Percentiles rank a stretch among this genome's conserved stretches.
These are phyloP conservation scores for Sorex araneus DNA, from an alignment of 2,113 vertebrate genomes.

Conservation along the genomic window DNA sequence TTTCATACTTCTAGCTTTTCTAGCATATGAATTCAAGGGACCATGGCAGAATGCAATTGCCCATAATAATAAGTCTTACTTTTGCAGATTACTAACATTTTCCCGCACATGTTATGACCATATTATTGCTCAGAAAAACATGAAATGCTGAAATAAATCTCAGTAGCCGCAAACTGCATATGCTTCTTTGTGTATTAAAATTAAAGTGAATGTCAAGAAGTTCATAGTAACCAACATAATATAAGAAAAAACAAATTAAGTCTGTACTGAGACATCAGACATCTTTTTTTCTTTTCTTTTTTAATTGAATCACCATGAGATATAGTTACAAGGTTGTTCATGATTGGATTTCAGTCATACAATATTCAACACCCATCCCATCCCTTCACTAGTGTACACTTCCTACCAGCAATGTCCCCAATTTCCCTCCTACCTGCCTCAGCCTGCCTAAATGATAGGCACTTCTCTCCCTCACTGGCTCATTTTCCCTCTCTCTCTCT, in stretches of 20 bases:
- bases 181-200: constrained; percentile 33
- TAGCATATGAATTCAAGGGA: too few relatives aligned
- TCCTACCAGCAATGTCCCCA: too few relatives aligned
- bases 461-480: too few relatives aligned
- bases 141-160: constrained; percentile 46
- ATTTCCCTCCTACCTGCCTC: too few relatives aligned
- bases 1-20: not conserved
- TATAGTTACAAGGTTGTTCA: too few relatives aligned
- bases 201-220: not conserved
- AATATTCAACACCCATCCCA: too few relatives aligned
- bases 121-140: constrained; percentile 1
- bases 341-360: too few relatives aligned
- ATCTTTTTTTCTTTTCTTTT: too few relatives aligned
- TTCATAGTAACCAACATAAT: constrained; percentile 1
- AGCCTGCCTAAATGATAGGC: too few relatives aligned
- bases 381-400: too few relatives aligned
- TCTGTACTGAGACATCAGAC: not conserved
- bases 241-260: constrained; percentile 14
- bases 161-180: not conserved
- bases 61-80: not conserved
- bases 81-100: not conserved
- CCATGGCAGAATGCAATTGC: not conserved
- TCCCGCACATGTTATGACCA: not conserved
- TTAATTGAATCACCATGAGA: too few relatives aligned
- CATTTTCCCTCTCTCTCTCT: too few relatives aligned